These are phyloP conservation scores for Cancer borealis DNA, from an alignment of 2,888 invertebrate species.

Conservation along the genomic window DNA sequence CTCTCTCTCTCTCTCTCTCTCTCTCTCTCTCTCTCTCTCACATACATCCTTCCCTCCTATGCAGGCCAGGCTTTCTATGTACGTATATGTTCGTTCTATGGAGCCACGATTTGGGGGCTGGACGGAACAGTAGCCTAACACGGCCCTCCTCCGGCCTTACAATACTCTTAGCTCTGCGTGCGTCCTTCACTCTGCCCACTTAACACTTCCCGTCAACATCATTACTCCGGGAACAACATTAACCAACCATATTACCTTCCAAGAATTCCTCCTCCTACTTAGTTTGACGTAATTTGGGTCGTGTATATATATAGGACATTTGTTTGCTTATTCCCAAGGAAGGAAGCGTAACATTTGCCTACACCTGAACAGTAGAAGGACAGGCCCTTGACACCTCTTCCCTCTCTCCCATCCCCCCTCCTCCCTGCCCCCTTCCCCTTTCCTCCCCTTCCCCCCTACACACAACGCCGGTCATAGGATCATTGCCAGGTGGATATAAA, in stretches of 20 bases:
- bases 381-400: constrained; percentile 17
- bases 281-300: neutral
- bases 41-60: neutral
- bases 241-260: neutral
- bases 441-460: neutral
- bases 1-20: neutral
- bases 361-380: neutral
- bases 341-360: neutral
- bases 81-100: neutral
- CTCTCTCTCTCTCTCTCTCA: neutral
- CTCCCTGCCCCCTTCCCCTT: no score
- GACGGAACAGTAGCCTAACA: neutral
- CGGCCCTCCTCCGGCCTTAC: neutral
- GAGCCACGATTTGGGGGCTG: neutral
- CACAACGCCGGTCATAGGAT: neutral
- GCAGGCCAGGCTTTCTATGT: no score
- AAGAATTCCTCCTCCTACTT: neutral
- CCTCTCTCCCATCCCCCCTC: neutral
- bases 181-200: neutral
- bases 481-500: neutral
- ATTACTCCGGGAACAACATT: neutral
- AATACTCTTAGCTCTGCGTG: neutral
- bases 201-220: neutral
- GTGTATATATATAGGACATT: neutral
- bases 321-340: neutral